Percentiles rank a stretch among this genome's conserved stretches.
phyloP scores from a whole-genome alignment of 2,113 vertebrate species.

The Mastomys coucha region DNA sequence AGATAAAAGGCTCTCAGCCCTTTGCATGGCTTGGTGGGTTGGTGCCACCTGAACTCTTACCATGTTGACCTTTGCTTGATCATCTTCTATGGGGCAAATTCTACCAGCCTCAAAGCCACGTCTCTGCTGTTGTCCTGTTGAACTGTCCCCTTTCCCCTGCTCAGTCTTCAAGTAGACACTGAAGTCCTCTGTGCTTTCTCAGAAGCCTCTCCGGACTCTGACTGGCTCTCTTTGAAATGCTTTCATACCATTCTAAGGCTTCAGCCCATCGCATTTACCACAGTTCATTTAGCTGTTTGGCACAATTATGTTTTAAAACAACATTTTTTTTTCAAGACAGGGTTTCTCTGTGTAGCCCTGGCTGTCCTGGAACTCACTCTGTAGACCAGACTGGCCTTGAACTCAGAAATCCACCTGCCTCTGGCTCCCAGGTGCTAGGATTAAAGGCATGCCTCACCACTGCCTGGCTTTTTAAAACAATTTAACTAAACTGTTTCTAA shows the following conservation, averaged over 20 bases:
- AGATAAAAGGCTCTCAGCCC: not conserved
- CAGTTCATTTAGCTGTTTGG: not conserved
- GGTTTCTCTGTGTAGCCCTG: no score
- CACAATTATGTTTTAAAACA: not conserved
- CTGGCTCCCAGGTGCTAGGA: no score
- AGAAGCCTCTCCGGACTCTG: not conserved
- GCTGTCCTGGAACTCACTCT: no score
- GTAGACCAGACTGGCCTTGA: no score
- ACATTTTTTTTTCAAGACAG: not conserved
- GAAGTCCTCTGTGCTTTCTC: not conserved
- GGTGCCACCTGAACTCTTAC: not conserved
- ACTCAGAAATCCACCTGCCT: no score
- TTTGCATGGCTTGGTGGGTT: not conserved
- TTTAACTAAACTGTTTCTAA: not conserved
- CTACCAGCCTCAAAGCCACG: not conserved
- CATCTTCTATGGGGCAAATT: not conserved
- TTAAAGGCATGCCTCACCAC: no score
- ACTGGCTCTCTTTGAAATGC: not conserved
- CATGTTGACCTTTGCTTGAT: not conserved
- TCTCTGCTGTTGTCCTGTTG: not conserved
- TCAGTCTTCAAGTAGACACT: not conserved
- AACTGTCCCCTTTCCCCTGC: not conserved
- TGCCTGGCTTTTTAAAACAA: not conserved
- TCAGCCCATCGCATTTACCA: not conserved
- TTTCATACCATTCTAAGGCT: not conserved